Base-by-base conservation (phyloP, 2,888 invertebrate genomes). In the Lycocerus yunnanus region DNA sequence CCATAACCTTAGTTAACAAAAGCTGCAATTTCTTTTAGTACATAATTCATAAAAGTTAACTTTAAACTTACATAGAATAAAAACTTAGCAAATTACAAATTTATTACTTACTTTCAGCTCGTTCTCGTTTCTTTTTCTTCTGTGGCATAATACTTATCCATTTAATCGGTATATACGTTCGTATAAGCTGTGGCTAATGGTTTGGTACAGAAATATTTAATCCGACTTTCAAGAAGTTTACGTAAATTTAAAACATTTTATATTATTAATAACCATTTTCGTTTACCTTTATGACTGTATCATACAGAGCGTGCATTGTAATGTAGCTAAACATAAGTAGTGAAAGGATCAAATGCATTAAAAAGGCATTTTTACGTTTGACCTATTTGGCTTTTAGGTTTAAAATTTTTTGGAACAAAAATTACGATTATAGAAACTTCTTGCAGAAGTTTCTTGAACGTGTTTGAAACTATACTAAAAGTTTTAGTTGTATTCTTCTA, bases 401-500 rank as follows among this genome's bases (percentile, higher is more conserved):
- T 43, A 43, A 43, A 43, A 43, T 43, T 43, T 43, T 43, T 13
- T 43, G n/a, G n/a, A 43, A n/a, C 43, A 13, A n/a, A n/a, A 43
- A 43, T 43, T 43, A n/a, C 43, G n/a, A 43, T n/a, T n/a, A n/a
- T 43, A 2, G n/a, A 43, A 43, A 43, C 43, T 43, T 43, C 43
- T 43, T 43, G 43, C 43, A 43, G 43, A 43, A 43, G 43, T 43
- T 43, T 13, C 43, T 43, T 43, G 43, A 43, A 43, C 6, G 43
- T n/a, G 43, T 43, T 43, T 43, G 43, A 43, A 43, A n/a, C 43
- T n/a, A n/a, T 43, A 43, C 43, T 43, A n/a, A 43, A 43, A 43
- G 43, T 43, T 43, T 43, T 5, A 43, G n/a, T 43, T 6, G 43
- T 43, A n/a, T n/a, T 43, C n/a, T 78, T 79, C 78, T 75, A 27